These are phyloP conservation scores for Odontamblyopus rebecca DNA, from an alignment of 2,797 vertebrate genomes.

Conservation along the genomic window DNA sequence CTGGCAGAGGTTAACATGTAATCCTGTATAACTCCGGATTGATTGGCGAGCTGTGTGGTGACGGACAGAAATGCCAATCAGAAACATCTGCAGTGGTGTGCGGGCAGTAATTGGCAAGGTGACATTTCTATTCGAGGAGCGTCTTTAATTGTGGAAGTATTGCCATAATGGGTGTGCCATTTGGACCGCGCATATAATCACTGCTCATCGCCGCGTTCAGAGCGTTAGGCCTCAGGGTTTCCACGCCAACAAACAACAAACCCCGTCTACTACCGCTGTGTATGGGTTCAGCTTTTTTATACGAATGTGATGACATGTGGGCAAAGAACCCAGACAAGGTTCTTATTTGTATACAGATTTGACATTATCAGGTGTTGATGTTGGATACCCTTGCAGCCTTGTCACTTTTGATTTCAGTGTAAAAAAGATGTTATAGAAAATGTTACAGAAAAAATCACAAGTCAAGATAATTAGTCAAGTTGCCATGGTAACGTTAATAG, in stretches of 20 bases:
- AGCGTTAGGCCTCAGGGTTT: constrained; percentile 24
- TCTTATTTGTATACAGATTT: neutral
- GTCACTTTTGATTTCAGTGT: neutral
- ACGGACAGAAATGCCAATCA: constrained; percentile 53
- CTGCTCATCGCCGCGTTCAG: constrained; percentile 30
- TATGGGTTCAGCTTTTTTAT: neutral
- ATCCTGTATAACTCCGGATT: constrained; percentile 30
- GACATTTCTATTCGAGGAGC: constrained; percentile 64
- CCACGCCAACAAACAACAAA: constrained; percentile 22
- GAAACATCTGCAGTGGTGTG: constrained; percentile 24
- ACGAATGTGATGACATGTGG: neutral
- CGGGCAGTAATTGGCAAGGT: constrained; percentile 51
- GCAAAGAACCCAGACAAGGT: no score
- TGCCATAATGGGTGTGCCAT: constrained; percentile 55
- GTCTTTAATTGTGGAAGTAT: constrained; percentile 48
- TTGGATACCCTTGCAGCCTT: neutral
- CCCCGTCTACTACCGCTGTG: neutral
- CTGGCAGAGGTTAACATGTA: constrained; percentile 24
- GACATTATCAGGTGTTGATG: neutral
- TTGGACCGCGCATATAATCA: constrained; percentile 53
- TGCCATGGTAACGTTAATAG: no score
- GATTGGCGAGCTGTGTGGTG: constrained; percentile 45
- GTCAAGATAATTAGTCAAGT: no score
- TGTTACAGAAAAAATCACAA: no score
- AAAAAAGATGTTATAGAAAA: no score